These are phyloP conservation scores for Sisyra terminalis DNA, from an alignment of 2,888 invertebrate genomes.

Conservation along the genomic window DNA sequence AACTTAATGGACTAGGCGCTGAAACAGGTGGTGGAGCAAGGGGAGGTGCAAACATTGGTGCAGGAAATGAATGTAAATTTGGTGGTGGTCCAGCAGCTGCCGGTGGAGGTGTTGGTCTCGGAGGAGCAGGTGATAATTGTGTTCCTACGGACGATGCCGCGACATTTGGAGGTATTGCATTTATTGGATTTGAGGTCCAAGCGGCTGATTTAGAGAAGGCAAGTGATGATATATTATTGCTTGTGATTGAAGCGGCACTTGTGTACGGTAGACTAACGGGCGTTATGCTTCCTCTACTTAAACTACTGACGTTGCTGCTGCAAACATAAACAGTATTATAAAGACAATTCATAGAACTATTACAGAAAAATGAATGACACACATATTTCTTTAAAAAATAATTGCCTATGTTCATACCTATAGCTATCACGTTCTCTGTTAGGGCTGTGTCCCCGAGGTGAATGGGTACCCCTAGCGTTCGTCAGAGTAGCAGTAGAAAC, in stretches of 20 bases:
- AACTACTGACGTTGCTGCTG: constrained; percentile 70
- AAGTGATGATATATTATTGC: constrained; percentile 10
- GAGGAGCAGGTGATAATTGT: constrained; percentile 27
- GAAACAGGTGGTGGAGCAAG: constrained; percentile 37
- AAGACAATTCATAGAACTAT: background rate
- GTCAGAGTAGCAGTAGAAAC: constrained; percentile 26
- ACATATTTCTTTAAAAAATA: background rate
- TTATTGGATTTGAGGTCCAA: constrained; percentile 16
- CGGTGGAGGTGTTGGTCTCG: constrained; percentile 33
- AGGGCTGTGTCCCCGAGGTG: constrained; percentile 63
- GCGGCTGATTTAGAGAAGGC: constrained; percentile 30
- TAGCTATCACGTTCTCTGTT: constrained; percentile 70
- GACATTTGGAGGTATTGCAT: constrained; percentile 10
- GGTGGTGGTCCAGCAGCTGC: constrained; percentile 32
- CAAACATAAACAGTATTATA: constrained; percentile 16
- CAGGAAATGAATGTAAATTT: constrained; percentile 23
- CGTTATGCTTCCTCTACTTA: constrained; percentile 49
- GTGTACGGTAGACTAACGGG: constrained; percentile 20
- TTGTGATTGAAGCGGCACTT: constrained; percentile 11
- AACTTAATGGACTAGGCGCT: constrained; percentile 47
- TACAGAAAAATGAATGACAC: background rate
- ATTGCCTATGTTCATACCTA: constrained; percentile 37
- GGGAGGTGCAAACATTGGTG: constrained; percentile 34
- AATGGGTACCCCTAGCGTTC: constrained; percentile 40
- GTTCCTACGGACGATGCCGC: constrained; percentile 18